Evolutionary conservation across 2,888 invertebrate genomes (phyloP), one percentile per base, ranked within the genome.

Genomic region (Eupithecia subumbrata): DNA sequence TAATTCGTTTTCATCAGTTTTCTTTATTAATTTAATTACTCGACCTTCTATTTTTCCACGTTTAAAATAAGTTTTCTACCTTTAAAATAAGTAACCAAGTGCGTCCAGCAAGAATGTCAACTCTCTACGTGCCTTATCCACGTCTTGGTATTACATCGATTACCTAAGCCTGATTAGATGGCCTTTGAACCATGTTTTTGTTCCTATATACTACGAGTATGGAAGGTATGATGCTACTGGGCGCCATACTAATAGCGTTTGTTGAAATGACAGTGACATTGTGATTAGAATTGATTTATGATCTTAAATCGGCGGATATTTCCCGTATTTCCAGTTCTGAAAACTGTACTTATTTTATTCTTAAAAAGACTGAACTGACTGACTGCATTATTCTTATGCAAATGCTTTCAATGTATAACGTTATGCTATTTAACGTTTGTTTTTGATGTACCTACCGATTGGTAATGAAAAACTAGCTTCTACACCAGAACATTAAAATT

Each of bases 121-220:
- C 43, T 43, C 18, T 60, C 66, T 76, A 81, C 83, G 82, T 84
- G 84, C 80, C 78, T 80, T 82, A 84, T 82, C 82, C 77, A 76
- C 56, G 48, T 73, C 71, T 76, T 79, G 78, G 80, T 76, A 79
- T 80, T 81, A 80, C 82, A 83, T 83, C 80, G 79, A 85, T 87
- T 85, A 87, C 83, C 80, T 81, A 82, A 84, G 83, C 75, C 78
- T 88, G 82, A 88, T 90, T 87, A 87, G 78, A 82, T 87, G 86
- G 85, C 86, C 86, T 88, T 82, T 88, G 88, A 85, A 85, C 89
- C 77, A 71, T 72, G 82, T 89, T 88, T 88, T 88, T 88, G 86
- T 86, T 82, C 81, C 74, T 79, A 79, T 84, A 79, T 78, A 76
- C 70, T 43, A 67, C 37, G 40, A 67, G 37, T 67, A 67, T 25